Evolutionary conservation across 2,113 vertebrate species (phyloP).

Genomic region (Tauraco erythrolophus): DNA sequence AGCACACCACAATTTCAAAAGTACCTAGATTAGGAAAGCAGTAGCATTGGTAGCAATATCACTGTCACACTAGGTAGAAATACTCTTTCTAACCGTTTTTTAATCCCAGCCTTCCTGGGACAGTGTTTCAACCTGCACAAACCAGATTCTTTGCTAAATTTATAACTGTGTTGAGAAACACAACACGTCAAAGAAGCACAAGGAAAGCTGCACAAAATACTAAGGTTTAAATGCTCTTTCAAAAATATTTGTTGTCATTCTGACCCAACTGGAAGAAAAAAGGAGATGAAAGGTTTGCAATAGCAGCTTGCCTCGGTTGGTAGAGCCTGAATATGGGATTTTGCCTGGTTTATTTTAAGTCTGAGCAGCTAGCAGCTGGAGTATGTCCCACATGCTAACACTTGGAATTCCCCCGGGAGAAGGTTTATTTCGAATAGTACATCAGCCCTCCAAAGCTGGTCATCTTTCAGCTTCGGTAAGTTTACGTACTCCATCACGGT

Average conservation of each 20-base stretch:
- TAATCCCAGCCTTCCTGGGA: background rate
- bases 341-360: slow-evolving; percentile 66
- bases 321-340: background rate
- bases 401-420: slow-evolving; percentile 49
- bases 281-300: background rate
- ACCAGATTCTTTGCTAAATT: slow-evolving; percentile 10
- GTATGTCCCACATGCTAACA: slow-evolving; percentile 51
- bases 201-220: background rate
- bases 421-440: slow-evolving; percentile 31
- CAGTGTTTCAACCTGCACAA: background rate
- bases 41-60: background rate
- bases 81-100: background rate
- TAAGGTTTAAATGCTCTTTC: background rate
- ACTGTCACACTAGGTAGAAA: background rate
- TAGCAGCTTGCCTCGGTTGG: background rate
- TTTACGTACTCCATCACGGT: background rate
- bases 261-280: background rate
- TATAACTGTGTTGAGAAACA: background rate
- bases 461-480: background rate
- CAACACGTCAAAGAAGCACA: background rate
- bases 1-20: background rate
- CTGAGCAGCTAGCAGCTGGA: slow-evolving; percentile 55
- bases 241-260: slow-evolving; percentile 1
- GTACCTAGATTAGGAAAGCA: background rate
- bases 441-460: background rate